phyloP scores from a whole-genome alignment of 2,888 invertebrate species.

The Eutolmus rufibarbis region DNA sequence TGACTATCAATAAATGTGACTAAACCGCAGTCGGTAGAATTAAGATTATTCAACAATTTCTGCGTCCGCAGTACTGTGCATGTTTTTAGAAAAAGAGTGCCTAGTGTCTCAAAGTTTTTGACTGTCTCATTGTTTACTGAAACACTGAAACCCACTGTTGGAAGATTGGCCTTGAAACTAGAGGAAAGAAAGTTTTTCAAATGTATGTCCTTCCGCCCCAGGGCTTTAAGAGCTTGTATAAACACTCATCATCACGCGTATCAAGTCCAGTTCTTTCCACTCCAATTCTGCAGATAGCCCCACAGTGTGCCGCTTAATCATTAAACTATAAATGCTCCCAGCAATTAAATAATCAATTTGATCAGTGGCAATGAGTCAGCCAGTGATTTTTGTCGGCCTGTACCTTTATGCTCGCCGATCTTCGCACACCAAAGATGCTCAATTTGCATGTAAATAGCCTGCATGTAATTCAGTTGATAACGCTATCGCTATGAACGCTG shows the following conservation, averaged over 20 bases:
- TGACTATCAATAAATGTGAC: no score
- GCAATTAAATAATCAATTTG: background rate
- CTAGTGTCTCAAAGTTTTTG: no score
- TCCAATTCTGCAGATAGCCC: background rate
- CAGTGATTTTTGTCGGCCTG: background rate
- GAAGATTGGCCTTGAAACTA: background rate
- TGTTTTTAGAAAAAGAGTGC: no score
- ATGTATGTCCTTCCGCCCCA: background rate
- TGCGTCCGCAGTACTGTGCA: no score
- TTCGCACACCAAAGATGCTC: background rate
- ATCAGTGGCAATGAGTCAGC: background rate
- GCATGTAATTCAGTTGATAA: background rate
- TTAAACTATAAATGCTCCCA: background rate
- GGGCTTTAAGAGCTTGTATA: background rate
- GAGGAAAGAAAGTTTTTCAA: background rate
- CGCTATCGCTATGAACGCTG: background rate
- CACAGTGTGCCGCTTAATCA: background rate
- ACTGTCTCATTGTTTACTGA: no score
- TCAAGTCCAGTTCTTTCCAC: background rate
- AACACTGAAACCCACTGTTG: no score
- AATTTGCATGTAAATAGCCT: background rate
- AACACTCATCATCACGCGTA: background rate
- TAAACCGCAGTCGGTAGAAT: no score
- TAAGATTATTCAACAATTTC: no score
- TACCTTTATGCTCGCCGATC: background rate